Conservation (phyloP, 2,888 invertebrate species). For the Rhabditophanes sp. region DNA sequence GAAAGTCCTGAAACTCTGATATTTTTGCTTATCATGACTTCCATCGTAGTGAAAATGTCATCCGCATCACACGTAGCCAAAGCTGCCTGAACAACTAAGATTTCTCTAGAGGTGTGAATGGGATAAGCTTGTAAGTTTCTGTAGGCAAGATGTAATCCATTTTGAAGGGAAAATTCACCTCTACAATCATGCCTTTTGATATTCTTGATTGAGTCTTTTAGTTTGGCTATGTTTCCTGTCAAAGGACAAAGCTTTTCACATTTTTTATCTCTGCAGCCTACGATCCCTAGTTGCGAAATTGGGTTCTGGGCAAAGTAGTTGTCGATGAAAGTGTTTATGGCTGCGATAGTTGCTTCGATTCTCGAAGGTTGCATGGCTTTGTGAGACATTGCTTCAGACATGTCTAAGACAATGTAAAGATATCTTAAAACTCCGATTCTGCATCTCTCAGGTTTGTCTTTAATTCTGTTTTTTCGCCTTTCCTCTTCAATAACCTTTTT, state of each 20-base stretch:
- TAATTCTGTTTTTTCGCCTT: constrained; percentile 52
- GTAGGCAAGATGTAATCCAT: constrained; percentile 72
- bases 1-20: constrained; percentile 50
- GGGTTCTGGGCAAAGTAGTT: constrained; percentile 98
- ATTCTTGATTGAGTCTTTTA: constrained; percentile 2
- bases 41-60: constrained; percentile 69
- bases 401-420: constrained; percentile 72
- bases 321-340: constrained; percentile 77
- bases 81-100: constrained; percentile 76
- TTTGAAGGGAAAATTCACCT: constrained; percentile 90
- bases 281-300: constrained; percentile 83
- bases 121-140: constrained; percentile 72
- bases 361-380: constrained; percentile 87
- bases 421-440: constrained; percentile 78
- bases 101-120: constrained; percentile 80
- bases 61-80: constrained; percentile 90
- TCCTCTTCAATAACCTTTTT: constrained; percentile 78
- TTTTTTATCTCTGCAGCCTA: constrained; percentile 74
- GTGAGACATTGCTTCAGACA: constrained; percentile 79
- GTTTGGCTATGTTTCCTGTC: constrained; percentile 56
- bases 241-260: constrained; percentile 80
- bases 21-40: constrained; percentile 48
- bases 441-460: constrained; percentile 53
- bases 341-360: constrained; percentile 52
- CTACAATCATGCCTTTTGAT: constrained; percentile 49